A percentile compares a stretch with the other conserved stretches of the same genome.
phyloP scores from a whole-genome alignment of 2,888 invertebrate genomes.

The Ormyrus labotus region DNA sequence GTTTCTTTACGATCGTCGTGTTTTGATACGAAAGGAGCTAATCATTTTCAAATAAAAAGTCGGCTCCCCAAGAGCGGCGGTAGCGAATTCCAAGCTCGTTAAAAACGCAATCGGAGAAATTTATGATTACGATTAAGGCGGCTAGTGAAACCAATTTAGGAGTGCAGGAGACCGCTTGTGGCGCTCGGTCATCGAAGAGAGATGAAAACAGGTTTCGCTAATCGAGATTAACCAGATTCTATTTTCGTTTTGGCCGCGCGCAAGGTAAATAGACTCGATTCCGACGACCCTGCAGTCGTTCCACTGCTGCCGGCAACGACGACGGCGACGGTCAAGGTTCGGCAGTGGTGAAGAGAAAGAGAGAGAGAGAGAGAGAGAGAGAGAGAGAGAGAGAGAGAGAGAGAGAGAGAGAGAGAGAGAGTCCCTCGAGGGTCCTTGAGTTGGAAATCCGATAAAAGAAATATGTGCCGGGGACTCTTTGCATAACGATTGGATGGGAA shows the following conservation, averaged over 20 bases:
- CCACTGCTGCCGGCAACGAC: not conserved
- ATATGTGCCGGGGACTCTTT: not conserved
- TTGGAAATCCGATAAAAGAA: slow-evolving; percentile 21
- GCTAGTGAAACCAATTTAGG: slow-evolving; percentile 27
- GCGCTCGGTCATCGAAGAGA: not conserved
- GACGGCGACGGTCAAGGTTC: slow-evolving; percentile 66
- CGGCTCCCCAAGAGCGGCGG: not conserved
- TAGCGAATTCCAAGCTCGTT: not conserved
- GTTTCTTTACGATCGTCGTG: not conserved
- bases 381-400: not conserved
- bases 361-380: not conserved
- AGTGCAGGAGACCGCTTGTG: no score
- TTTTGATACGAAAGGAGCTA: slow-evolving; percentile 7
- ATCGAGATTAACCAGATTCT: slow-evolving; percentile 65
- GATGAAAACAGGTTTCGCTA: slow-evolving; percentile 45
- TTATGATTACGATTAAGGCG: slow-evolving; percentile 28
- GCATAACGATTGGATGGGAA: no score
- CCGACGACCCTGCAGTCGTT: slow-evolving; percentile 64
- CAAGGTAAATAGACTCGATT: slow-evolving; percentile 65
- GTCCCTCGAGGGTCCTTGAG: slow-evolving; percentile 10
- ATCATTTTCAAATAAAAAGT: not conserved
- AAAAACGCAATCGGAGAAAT: slow-evolving; percentile 28
- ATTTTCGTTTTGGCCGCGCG: slow-evolving; percentile 63
- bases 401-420: not conserved
- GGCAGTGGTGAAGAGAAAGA: not conserved